phyloP scores from a whole-genome alignment of 2,888 invertebrate species.

The Temnothorax rugatulus region DNA sequence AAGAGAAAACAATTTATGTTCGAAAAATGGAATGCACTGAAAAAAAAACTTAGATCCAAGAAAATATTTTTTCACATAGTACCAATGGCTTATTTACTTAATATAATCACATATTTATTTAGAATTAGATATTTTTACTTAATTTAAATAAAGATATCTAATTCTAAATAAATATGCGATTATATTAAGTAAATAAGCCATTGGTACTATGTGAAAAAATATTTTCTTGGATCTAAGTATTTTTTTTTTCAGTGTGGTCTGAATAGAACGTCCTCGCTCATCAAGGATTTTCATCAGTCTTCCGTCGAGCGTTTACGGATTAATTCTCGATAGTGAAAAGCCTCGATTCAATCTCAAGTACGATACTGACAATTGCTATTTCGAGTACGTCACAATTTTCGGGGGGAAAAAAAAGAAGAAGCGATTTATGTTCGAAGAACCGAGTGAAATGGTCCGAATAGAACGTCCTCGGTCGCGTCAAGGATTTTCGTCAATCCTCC shows the following conservation, averaged over 20 bases:
- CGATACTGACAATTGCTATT: neutral
- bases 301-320: neutral
- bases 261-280: neutral
- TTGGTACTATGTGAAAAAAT: no score
- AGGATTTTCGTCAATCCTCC: slow-evolving; percentile 7
- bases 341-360: neutral
- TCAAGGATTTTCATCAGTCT: slow-evolving; percentile 11
- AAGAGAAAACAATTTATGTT: neutral
- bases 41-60: no score
- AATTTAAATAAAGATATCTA: no score
- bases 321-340: slow-evolving; percentile 15
- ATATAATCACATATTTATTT: no score
- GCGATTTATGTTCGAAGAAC: neutral
- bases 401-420: neutral
- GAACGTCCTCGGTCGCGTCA: neutral
- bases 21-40: neutral
- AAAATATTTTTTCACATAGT: no score
- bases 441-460: neutral
- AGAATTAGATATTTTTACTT: no score
- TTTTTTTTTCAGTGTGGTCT: no score
- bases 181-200: no score
- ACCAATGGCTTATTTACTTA: no score
- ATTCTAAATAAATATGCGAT: no score
- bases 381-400: neutral
- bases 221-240: no score